Conservation (phyloP, 2,113 vertebrate genomes). For the Todiramphus chloris region DNA sequence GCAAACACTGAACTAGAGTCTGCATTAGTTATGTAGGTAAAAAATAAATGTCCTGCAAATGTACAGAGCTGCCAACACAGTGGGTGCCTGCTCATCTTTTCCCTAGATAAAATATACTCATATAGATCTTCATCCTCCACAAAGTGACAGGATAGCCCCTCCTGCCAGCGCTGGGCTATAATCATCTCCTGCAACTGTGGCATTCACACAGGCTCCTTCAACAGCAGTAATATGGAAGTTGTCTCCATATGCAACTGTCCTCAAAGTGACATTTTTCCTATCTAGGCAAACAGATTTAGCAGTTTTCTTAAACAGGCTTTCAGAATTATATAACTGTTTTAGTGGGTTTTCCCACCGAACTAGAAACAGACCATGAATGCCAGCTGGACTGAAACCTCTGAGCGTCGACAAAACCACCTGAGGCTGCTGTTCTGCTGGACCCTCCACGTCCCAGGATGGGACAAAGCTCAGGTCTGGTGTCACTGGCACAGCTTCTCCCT, state of each 20-base stretch:
- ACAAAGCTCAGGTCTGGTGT: not conserved
- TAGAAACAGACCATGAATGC: not conserved
- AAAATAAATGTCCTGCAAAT: not conserved
- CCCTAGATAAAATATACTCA: not conserved
- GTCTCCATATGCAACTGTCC: not conserved
- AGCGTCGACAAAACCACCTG: not conserved
- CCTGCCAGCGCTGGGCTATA: not conserved
- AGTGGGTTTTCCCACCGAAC: not conserved
- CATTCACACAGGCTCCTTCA: not conserved
- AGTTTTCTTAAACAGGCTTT: not conserved
- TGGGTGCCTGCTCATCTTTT: not conserved
- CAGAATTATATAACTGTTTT: not conserved
- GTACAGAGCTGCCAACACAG: not conserved
- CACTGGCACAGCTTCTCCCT: accelerated
- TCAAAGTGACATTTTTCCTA: not conserved
- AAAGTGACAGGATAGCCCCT: not conserved
- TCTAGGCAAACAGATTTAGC: not conserved
- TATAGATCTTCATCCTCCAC: not conserved
- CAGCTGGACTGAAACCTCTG: not conserved
- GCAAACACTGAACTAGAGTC: not conserved
- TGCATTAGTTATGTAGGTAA: not conserved
- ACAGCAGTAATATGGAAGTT: not conserved
- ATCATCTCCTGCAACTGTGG: not conserved
- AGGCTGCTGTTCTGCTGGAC: not conserved
- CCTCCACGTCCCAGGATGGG: not conserved